Base-by-base conservation (phyloP, 2,797 vertebrate genomes). In the Tauraco hartlaubi region DNA sequence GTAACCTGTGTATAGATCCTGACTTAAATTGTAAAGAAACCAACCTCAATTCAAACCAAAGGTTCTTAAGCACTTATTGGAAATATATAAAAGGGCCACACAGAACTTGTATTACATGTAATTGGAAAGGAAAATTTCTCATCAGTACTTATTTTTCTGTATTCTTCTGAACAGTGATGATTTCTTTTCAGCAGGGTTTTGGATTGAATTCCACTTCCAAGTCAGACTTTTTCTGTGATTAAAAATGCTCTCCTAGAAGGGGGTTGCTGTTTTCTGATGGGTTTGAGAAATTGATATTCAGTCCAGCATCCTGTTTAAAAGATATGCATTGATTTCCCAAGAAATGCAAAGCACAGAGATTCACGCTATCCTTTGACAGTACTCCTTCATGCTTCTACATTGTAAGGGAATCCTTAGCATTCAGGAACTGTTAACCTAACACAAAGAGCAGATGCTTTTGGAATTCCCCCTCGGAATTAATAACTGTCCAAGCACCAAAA, bases 371-470 rank as follows among this genome's bases (percentile, higher is more conserved):
- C 39, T 86, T 82, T 75, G 83, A 73, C 46, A 59, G 19, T 84
- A 33, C 22, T 88, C 19, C 56, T 78, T 79, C 7, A 4, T 87
- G 54, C 43, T 85, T 77, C 39, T 71, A 6, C 58, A 55, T 75
- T 85, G 63, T 76, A 77, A 78, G 25, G 21, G 35, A 69, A 55
- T 86, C 46, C 75, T 88, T 46, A 78, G 55, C 54, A 84, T 96
- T 96, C 58, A 43, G 80, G 44, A 95, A 7, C 1, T 5, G 77
- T 88, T 87, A 93, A 46, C 28, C 73, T 72, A 74, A 67, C 28
- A 84, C 23, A 90, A 78, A 83, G 33, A 94, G 11, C 37, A 61
- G 39, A 74, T 88, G 56, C 87, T 93, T 93, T 78, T 63, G 92
- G 35, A 66, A 64, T 84, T 91, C 56, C 20, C 10, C 73, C 20